A percentile compares a stretch with the other conserved stretches of the same genome.
These are phyloP conservation scores for Pygocentrus nattereri DNA, from an alignment of 2,797 vertebrate species.

Conservation along the genomic window DNA sequence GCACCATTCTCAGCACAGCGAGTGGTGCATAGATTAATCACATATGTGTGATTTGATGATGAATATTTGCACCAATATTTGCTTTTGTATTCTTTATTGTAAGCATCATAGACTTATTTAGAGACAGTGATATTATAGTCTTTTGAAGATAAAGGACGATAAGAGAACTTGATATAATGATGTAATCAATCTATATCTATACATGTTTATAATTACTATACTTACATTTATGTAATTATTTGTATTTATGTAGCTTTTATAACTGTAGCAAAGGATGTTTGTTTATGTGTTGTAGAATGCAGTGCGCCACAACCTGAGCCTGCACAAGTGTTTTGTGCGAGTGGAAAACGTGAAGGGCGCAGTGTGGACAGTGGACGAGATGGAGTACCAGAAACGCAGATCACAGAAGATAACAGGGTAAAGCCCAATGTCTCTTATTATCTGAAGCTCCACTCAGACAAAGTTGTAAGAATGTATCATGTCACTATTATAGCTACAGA, in stretches of 20 bases:
- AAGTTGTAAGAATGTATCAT: not conserved
- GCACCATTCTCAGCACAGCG: not conserved
- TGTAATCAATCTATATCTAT: not conserved
- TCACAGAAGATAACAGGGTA: conserved; percentile 99
- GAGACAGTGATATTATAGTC: too few species aligned
- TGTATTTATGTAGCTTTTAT: not conserved
- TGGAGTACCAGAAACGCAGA: conserved; percentile 99
- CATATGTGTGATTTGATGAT: not conserved
- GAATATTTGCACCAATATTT: not conserved
- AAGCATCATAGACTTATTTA: too few species aligned
- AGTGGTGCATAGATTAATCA: not conserved
- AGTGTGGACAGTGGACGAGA: conserved; percentile 98
- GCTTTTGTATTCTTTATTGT: not conserved
- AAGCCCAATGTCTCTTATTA: conserved; percentile 52
- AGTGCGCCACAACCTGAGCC: conserved; percentile 98
- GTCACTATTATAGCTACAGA: too few species aligned
- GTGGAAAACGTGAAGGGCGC: conserved; percentile 99
- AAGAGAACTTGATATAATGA: not conserved
- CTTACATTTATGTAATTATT: too few species aligned
- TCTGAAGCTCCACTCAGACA: not conserved
- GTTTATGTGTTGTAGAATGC: conserved; percentile 84
- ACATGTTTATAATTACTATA: not conserved
- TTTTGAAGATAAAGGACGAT: not conserved
- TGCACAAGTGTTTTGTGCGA: conserved; percentile 99
- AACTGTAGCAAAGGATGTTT: not conserved